phyloP scores from a whole-genome alignment of 2,113 vertebrate species.

The Misgurnus mizolepis region DNA sequence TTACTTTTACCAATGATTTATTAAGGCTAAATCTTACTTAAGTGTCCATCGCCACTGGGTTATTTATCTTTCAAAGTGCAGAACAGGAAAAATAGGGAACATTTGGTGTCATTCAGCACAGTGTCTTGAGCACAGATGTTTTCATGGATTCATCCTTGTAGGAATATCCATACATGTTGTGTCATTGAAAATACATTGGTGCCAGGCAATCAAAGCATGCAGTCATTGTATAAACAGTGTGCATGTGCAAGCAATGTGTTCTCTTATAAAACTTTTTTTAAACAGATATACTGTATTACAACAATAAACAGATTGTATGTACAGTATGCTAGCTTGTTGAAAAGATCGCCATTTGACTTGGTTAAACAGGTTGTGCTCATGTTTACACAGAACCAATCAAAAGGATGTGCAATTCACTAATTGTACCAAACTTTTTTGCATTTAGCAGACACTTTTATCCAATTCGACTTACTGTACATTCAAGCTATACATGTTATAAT shows the following conservation, averaged over 20 bases:
- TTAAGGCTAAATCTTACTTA: conserved; percentile 9
- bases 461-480: too few relatives aligned
- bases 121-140: background rate
- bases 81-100: background rate
- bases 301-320: background rate
- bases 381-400: too few relatives aligned
- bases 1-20: conserved; percentile 12
- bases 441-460: too few relatives aligned
- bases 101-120: conserved; percentile 11
- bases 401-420: too few relatives aligned
- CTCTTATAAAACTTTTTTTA: background rate
- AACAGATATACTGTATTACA: background rate
- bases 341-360: too few relatives aligned
- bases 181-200: background rate
- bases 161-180: conserved; percentile 28
- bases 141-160: background rate
- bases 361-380: too few relatives aligned
- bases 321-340: background rate
- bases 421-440: too few relatives aligned
- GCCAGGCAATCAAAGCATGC: conserved; percentile 4
- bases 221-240: conserved; percentile 17
- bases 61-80: conserved; percentile 3
- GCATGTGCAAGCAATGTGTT: background rate
- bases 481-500: too few relatives aligned
- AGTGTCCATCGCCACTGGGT: background rate